Evolutionary conservation across 2,888 invertebrate species (phyloP), one percentile per base, ranked within the genome.

Genomic region (Micoletzkya japonica): DNA sequence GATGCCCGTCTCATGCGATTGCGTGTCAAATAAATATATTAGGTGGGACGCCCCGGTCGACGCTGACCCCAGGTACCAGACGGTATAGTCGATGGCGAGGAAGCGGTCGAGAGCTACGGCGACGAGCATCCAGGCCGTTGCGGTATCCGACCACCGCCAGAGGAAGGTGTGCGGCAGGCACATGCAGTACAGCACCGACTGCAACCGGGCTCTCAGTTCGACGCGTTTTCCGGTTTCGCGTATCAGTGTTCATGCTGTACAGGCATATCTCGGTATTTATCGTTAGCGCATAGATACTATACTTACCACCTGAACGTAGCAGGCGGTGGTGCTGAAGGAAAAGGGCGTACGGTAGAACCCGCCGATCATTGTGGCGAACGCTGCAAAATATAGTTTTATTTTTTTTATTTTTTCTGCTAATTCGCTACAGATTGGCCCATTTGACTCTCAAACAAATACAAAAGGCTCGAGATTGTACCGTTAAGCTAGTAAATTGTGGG

Each of bases 121-220:
- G 17, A 34, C 64, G 17, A 66, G 37, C 64, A 66, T 66, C 24
- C n/a, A 54, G 24, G 44, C 64, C 6, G 64, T 66, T 1, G 64
- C 64, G 1, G 64, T 66, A 20, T 66, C 64, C 37, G 64, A 66
- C 64, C 64, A 66, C 54, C 64, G 2, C 64, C 64, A 66, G 30
- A 66, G 34, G 54, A 52, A 66, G 1, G 64, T 54, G 37, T 66
- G 64, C 7, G 64, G 64, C 0, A 66, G 64, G 54, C 54, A 54
- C 64, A 66, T 66, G 24, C 64, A 66, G 54, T 37, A 54, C 17
- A 66, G 52, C 1, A 44, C 30, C 7, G 64, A 26, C 64, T 66
- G 52, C 3, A 54, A 54, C 1, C 17, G 30, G n/a, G n/a, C n/a
- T n/a, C n/a, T n/a, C 20, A 24, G 30, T 20, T 17, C 30, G 20